phyloP scores from a whole-genome alignment of 2,888 invertebrate genomes.

The Atethmia centrago region DNA sequence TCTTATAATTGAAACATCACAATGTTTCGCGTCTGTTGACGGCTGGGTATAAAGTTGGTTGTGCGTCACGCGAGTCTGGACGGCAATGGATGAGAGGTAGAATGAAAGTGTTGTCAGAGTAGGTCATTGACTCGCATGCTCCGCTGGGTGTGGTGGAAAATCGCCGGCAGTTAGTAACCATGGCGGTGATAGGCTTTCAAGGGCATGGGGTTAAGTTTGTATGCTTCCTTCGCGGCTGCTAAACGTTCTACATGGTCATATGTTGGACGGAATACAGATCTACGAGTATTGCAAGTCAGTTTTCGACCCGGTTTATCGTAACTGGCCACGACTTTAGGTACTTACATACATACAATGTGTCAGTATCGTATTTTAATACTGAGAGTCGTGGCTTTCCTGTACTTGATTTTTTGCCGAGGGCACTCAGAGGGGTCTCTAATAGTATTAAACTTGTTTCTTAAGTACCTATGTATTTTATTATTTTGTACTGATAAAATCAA shows the following conservation, averaged over 20 bases:
- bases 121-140: constrained; percentile 76
- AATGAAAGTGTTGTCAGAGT: constrained; percentile 71
- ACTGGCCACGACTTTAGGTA: not conserved
- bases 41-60: constrained; percentile 1
- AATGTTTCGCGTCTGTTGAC: constrained; percentile 51
- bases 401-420: not conserved
- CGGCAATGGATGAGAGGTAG: constrained; percentile 54
- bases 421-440: not conserved
- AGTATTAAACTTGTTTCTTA: not conserved
- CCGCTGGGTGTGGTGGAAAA: constrained; percentile 72
- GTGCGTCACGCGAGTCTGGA: constrained; percentile 40
- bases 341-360: no score
- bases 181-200: constrained; percentile 63
- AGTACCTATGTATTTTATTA: not conserved
- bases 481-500: not conserved
- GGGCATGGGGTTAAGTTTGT: constrained; percentile 61
- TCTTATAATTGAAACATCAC: constrained; percentile 55
- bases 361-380: no score
- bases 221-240: constrained; percentile 46
- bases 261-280: constrained; percentile 23
- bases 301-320: constrained; percentile 16
- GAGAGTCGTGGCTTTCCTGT: constrained; percentile 13
- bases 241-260: constrained; percentile 37
- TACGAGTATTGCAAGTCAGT: constrained; percentile 17
- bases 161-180: constrained; percentile 63